Evolutionary conservation across 35 echinoderm and acorn worm genomes (phyloP).

Genomic region (Apostichopus japonicus): DNA sequence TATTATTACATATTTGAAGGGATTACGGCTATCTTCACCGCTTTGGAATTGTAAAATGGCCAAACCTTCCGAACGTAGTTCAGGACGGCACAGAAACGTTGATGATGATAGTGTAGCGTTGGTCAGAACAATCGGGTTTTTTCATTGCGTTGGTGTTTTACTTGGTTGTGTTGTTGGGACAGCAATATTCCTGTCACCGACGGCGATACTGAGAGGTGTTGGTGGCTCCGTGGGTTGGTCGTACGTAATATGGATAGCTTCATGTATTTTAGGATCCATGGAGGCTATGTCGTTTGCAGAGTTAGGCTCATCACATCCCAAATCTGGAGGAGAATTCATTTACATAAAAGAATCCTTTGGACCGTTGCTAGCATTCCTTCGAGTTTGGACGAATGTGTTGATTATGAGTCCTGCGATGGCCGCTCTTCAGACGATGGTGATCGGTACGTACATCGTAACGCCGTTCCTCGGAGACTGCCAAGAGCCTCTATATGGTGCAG

Average conservation of each 20-base stretch:
- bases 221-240: slow-evolving; percentile 48
- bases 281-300: slow-evolving; percentile 40
- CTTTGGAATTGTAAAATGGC: neutral
- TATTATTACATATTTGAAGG: too few relatives aligned
- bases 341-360: slow-evolving; percentile 61
- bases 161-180: slow-evolving; percentile 81
- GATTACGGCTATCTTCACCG: too few relatives aligned
- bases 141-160: slow-evolving; percentile 60
- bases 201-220: slow-evolving; percentile 63
- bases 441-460: neutral
- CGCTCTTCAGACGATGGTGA: slow-evolving; percentile 24
- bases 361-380: slow-evolving; percentile 53
- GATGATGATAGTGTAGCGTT: slow-evolving; percentile 57
- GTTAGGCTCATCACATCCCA: slow-evolving; percentile 38
- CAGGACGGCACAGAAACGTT: neutral
- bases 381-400: slow-evolving; percentile 37
- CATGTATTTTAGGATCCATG: neutral
- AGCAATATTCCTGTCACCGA: slow-evolving; percentile 89
- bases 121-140: slow-evolving; percentile 42
- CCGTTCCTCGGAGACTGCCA: slow-evolving; percentile 27
- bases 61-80: neutral
- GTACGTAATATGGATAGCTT: slow-evolving; percentile 32
- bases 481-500: neutral
- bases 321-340: slow-evolving; percentile 58
- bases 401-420: neutral